Conservation (phyloP, 2,888 invertebrate genomes). For the Cephus pygmeus region DNA sequence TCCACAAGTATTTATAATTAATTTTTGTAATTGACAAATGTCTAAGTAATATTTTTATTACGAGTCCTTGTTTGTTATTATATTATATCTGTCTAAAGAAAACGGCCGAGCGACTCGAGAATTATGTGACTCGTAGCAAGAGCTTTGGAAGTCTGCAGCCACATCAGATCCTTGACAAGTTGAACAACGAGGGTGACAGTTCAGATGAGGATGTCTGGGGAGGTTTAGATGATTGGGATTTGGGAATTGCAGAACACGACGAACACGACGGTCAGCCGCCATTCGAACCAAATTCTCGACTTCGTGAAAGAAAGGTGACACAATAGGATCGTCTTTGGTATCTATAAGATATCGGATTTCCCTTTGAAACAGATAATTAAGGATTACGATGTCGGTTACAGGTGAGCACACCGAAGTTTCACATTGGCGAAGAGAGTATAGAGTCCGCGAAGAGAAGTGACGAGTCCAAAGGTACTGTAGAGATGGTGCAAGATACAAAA, state of each 20-base stretch:
- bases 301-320: slow-evolving; percentile 17
- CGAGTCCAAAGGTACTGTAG: not conserved
- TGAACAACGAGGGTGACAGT: slow-evolving; percentile 53
- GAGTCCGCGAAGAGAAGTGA: not conserved
- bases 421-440: slow-evolving; percentile 7
- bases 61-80: not conserved
- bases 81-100: slow-evolving; percentile 26
- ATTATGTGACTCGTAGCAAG: slow-evolving; percentile 65
- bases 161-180: slow-evolving; percentile 63
- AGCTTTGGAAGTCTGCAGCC: slow-evolving; percentile 67
- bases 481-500: not conserved
- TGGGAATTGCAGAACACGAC: slow-evolving; percentile 65
- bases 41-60: not conserved
- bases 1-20: slow-evolving; percentile 33
- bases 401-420: slow-evolving; percentile 11
- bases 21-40: not conserved
- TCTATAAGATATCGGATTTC: not conserved
- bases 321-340: not conserved
- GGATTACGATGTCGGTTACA: not conserved
- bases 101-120: slow-evolving; percentile 64
- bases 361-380: not conserved
- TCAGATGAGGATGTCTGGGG: slow-evolving; percentile 68
- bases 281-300: slow-evolving; percentile 14
- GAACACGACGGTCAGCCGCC: slow-evolving; percentile 28
- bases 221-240: slow-evolving; percentile 68